Conservation (phyloP, 2,113 vertebrate species). For the Spermophilus dauricus region DNA sequence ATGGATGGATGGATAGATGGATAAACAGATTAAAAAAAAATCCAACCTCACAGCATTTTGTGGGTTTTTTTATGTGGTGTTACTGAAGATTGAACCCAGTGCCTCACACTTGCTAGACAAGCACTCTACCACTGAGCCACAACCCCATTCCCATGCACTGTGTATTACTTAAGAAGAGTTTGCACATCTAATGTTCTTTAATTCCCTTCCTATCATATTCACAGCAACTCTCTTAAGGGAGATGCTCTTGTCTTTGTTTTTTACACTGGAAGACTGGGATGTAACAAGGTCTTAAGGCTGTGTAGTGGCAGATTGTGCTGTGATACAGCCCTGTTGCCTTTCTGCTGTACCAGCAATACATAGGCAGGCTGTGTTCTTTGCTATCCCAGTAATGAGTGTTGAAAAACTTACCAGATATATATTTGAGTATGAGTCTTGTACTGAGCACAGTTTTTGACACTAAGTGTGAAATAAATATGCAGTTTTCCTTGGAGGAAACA, state of each 20-base stretch:
- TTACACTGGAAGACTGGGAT: not conserved
- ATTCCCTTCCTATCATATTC: not conserved
- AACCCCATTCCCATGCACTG: not conserved
- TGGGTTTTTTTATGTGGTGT: no score
- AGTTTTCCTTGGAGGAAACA: not conserved
- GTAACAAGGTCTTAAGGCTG: not conserved
- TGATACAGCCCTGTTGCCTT: not conserved
- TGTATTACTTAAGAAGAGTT: not conserved
- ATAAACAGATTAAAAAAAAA: no score
- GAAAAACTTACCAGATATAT: not conserved
- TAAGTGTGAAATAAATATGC: not conserved
- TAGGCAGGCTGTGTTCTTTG: not conserved
- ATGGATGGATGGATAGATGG: no score
- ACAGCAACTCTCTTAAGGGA: not conserved
- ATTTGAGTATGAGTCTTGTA: not conserved
- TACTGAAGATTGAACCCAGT: no score
- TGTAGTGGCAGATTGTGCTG: not conserved
- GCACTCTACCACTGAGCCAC: no score
- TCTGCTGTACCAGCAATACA: not conserved
- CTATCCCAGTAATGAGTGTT: not conserved
- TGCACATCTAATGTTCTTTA: not conserved
- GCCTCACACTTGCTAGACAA: no score
- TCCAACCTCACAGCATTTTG: no score
- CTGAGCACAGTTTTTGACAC: not conserved
- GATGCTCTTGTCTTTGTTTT: not conserved